A percentile compares a stretch with the other conserved stretches of the same genome.
Conservation (phyloP, 2,797 vertebrate genomes). For the Notoglanidium macrostoma region DNA sequence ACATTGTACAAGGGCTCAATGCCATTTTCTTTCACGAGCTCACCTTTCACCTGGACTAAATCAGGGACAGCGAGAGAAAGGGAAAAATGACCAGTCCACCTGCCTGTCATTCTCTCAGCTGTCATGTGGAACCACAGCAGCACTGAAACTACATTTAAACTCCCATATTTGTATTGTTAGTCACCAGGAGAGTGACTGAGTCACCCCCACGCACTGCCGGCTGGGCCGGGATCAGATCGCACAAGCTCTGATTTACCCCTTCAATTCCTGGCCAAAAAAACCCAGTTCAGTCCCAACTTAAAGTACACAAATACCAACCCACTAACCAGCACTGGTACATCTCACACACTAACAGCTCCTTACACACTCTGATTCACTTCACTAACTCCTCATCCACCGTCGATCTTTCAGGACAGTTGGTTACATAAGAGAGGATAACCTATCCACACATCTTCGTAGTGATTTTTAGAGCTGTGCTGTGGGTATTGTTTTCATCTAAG, state of each 20-base stretch:
- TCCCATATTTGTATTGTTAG: slow-evolving; percentile 74
- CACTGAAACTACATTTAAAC: slow-evolving; percentile 66
- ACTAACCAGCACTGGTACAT: slow-evolving; percentile 17
- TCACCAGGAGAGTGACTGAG: slow-evolving; percentile 72
- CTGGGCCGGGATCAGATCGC: slow-evolving; percentile 29
- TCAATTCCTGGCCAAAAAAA: slow-evolving; percentile 38
- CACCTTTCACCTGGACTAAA: slow-evolving; percentile 44
- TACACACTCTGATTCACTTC: slow-evolving; percentile 7
- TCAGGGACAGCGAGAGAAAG: slow-evolving; percentile 21
- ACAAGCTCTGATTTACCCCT: slow-evolving; percentile 45
- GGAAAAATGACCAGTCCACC: slow-evolving; percentile 45
- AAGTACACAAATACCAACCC: slow-evolving; percentile 35
- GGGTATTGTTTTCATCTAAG: neutral
- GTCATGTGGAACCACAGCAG: slow-evolving; percentile 50
- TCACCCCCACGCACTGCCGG: slow-evolving; percentile 71
- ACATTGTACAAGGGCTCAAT: slow-evolving; percentile 31
- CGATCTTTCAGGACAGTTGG: slow-evolving; percentile 34
- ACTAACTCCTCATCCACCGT: slow-evolving; percentile 26
- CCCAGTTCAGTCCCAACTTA: slow-evolving; percentile 26
- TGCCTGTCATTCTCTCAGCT: slow-evolving; percentile 27
- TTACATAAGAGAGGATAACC: slow-evolving; percentile 15
- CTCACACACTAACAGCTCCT: slow-evolving; percentile 21
- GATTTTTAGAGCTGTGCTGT: neutral
- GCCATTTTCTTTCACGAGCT: slow-evolving; percentile 35
- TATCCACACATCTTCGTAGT: neutral